A percentile compares a stretch with the other conserved stretches of the same genome.
Evolutionary conservation across 2,113 vertebrate genomes (phyloP).

Genomic region (Arenaria interpres): DNA sequence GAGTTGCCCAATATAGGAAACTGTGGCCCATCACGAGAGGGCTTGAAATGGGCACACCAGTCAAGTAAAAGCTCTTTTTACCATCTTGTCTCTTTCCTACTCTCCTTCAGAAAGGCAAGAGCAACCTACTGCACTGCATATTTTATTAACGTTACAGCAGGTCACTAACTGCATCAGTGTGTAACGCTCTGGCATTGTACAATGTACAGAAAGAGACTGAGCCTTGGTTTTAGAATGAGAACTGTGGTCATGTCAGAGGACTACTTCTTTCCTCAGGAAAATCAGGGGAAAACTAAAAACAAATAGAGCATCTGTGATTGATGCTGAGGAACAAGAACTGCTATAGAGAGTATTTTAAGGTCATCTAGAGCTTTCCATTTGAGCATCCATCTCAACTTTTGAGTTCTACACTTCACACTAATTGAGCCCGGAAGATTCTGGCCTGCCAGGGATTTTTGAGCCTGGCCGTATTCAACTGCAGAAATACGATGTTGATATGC

Average conservation of each 20-base stretch:
- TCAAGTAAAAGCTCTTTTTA: not conserved
- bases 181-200: fast-evolving
- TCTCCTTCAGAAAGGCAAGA: not conserved
- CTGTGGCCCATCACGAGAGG: not conserved
- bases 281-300: not conserved
- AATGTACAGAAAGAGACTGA: not conserved
- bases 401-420: not conserved
- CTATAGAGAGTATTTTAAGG: not conserved
- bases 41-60: not conserved
- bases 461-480: not conserved
- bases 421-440: not conserved
- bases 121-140: not conserved
- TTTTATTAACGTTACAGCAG: not conserved
- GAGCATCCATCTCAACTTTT: not conserved
- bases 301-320: not conserved
- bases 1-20: not conserved
- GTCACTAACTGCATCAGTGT: not conserved
- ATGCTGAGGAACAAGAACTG: not conserved
- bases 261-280: not conserved
- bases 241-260: not conserved
- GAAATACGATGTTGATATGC: not conserved
- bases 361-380: not conserved
- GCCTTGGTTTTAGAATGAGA: not conserved
- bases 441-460: not conserved
- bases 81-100: not conserved